Evolutionary conservation across 2,797 vertebrate genomes (phyloP), one percentile per base, ranked within the genome.

Genomic region (Eidolon dupreanum): DNA sequence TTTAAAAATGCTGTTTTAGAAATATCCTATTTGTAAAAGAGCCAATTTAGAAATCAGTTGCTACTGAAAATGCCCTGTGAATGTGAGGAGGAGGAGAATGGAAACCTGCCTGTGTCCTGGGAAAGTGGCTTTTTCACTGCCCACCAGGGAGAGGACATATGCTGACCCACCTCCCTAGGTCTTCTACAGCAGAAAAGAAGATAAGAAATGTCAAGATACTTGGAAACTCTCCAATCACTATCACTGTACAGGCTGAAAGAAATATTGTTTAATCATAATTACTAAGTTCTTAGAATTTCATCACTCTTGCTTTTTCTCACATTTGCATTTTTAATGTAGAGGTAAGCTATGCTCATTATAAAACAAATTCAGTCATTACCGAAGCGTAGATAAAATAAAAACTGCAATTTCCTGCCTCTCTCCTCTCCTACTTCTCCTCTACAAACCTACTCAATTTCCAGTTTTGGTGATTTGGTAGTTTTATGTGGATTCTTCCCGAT

Each of bases 311-410:
- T 33, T 87, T 90, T 63, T 75, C 55, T 31, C 46, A 12, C 93
- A 78, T 90, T 82, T 95, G 57, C 38, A 38, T 70, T 94, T 95
- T 96, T 88, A 95, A 84, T 71, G 17, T 55, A 79, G 31, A 96
- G 59, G 15, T 65, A 75, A 77, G 8, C 0, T n/a, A 38, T 96
- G 31, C 20, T 83, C 68, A 38, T 75, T 41, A 20, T 83, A 61
- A 94, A 90, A 87, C 77, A 61, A 17, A 93, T 70, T 82, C 86
- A 83, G 36, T 57, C 10, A 55, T 65, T 81, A 78, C 16, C 70
- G 65, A 92, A 90, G 17, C 55, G 49, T 38, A 84, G 68, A 73
- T 49, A 57, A 88, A 75, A 95, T 93, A 46, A 92, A 96, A 85
- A 51, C 36, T 74, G 5, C 22, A 46, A 33, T 33, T 77, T 86